Base-by-base conservation (phyloP, 2,113 vertebrate species). In the Amphiprion ocellaris region DNA sequence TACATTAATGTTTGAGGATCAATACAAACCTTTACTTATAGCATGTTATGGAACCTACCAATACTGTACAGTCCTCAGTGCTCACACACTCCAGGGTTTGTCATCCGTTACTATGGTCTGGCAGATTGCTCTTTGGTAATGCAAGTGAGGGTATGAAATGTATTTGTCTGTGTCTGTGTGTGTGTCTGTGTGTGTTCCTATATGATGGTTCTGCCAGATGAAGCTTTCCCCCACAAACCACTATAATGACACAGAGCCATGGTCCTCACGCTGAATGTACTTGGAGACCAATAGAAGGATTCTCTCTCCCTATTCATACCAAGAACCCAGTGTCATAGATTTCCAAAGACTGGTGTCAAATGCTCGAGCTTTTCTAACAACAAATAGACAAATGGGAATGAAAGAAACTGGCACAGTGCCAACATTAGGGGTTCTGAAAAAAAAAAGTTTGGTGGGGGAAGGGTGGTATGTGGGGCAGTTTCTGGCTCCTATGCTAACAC, bases 371-470 rank as follows among this genome's bases (percentile, higher is more conserved):
- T 74, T 88, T 82, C 79, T 80, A 78, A 66, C 58, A 83, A 89
- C 87, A 90, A 91, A 89, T 72, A 59, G 65, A 82, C 80, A 87
- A 90, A 93, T 86, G 75, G 77, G 80, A 82, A 72, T 21, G 9
- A 63, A 67, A 71, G 69, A 80, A 80, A 33, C 10, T 88, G 92
- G 84, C 81, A 49, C 19, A 16, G 14, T 70, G 85, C 92, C 90
- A 88, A 37, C 28, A 52, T 55, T 4, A 44, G 67, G 28, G 54
- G 74, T 60, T 69, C 47, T 84, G 33, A 37, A 37, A 37, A 37
- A 69, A 90, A 89, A 82, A 80, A 82, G 74, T 68, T 65, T 73
- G 63, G 69, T 69, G 79, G 59, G 69, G 65, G 55, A 33, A 62
- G 62, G 39, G 66, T 39, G 52, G 21, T 62, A 58, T 82, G 82